phyloP scores from a whole-genome alignment of 2,113 vertebrate genomes.

The Chaetura pelagica region DNA sequence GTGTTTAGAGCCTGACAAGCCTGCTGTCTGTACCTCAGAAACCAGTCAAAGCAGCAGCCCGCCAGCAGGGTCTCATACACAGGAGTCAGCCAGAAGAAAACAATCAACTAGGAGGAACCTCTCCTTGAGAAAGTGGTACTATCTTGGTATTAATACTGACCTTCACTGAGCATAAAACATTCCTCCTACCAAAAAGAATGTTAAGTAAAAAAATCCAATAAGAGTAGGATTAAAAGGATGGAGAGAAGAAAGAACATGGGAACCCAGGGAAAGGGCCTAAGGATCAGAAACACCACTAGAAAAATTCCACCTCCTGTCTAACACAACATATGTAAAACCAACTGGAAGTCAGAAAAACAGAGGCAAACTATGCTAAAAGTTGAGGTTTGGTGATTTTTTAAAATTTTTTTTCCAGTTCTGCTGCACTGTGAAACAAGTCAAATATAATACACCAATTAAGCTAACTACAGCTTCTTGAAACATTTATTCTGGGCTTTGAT shows the following conservation, averaged over 20 bases:
- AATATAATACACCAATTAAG: not conserved
- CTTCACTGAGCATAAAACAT: not conserved
- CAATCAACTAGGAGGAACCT: not conserved
- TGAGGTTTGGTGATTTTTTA: not conserved
- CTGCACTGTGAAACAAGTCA: not conserved
- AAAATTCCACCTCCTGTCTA: not conserved
- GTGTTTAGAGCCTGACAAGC: not conserved
- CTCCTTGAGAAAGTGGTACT: not conserved
- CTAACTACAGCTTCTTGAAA: not conserved
- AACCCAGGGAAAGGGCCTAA: rapidly evolving
- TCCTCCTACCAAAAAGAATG: not conserved
- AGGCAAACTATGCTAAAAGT: not conserved
- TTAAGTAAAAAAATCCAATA: not conserved
- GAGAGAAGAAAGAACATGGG: not conserved
- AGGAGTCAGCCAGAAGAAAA: not conserved
- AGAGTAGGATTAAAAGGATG: not conserved
- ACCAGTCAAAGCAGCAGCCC: not conserved
- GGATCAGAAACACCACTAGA: not conserved
- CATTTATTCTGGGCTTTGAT: not conserved
- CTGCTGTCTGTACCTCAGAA: not conserved
- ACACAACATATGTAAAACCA: not conserved
- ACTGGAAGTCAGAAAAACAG: not conserved
- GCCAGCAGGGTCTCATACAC: not conserved
- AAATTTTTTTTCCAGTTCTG: not conserved
- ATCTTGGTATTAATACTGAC: not conserved